Evolutionary conservation across 2,113 vertebrate genomes (phyloP), one percentile per base, ranked within the genome.

Genomic region (Oreotrochilus melanogaster): DNA sequence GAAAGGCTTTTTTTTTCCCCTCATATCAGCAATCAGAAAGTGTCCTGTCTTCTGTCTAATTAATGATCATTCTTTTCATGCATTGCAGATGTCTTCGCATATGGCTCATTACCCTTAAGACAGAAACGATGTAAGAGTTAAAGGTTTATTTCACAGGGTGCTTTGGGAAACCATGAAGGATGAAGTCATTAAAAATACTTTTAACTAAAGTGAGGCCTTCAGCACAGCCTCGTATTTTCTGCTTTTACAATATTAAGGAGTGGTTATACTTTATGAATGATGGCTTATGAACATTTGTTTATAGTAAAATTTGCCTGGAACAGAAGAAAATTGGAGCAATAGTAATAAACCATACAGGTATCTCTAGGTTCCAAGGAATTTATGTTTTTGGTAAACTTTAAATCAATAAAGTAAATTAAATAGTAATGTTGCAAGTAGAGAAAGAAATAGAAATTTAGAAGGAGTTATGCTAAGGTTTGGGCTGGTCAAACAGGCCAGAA

Each of bases 41-140:
- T 86, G 72, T 95, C 94, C 86, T 93, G 92, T 95, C 97, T 96
- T 90, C 66, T 79, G 54, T 91, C 85, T 97, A 97, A 97, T 97
- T 98, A 98, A 98, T 97, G 97, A 97, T 93, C 81, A 93, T 67
- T 81, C 94, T 92, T 93, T 94, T 92, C 96, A 91, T 83, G 89
- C 81, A 91, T 78, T 96, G 94, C 96, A 97, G 97, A 97, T 98
- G 98, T 98, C 98, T 97, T 97, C 91, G 69, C 98, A 98, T 98
- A 98, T 97, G 98, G 97, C 97, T 98, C 98, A 98, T 98, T 98
- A 98, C 97, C 97, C 97, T 94, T 78, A 98, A 97, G 98, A 97
- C 97, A 98, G 97, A 96, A 98, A 97, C 96, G 5, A 97, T 98
- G 97, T 98, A 98, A 98, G 94, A 98, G 97, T 98, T 97, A 98